phyloP scores from a whole-genome alignment of 1,140 invertebrate species.

The Cotesia typhae region DNA sequence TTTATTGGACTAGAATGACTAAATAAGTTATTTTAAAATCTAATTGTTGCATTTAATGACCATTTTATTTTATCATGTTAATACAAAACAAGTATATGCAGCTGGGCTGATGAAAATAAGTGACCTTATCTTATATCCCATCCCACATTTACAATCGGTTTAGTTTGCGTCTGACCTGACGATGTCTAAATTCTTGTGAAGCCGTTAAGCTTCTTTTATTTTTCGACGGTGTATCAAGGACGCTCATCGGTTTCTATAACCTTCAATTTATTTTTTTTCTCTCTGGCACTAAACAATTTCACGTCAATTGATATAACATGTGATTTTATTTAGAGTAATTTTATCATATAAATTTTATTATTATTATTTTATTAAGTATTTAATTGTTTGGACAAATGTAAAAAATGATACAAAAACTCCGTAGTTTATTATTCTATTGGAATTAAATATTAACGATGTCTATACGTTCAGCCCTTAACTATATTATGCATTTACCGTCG shows the following conservation, averaged over 20 bases:
- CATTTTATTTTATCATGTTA: not conserved
- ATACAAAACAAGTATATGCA: not conserved
- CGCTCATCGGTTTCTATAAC: slow-evolving; percentile 2
- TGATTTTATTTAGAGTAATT: too few species aligned
- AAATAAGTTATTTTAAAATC: not conserved
- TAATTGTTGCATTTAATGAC: not conserved
- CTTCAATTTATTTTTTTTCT: not conserved
- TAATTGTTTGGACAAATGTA: too few species aligned
- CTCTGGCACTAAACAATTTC: too few species aligned
- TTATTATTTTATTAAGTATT: too few species aligned
- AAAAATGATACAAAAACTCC: too few species aligned
- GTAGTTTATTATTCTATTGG: too few species aligned
- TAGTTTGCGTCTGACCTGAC: slow-evolving; percentile 22
- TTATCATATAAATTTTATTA: too few species aligned
- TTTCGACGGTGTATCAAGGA: slow-evolving; percentile 33
- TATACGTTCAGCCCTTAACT: too few species aligned
- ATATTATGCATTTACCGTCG: too few species aligned
- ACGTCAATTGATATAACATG: too few species aligned
- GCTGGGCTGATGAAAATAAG: slow-evolving; percentile 27
- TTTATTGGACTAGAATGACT: not conserved
- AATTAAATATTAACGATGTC: too few species aligned
- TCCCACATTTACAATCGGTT: slow-evolving; percentile 31
- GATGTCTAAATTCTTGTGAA: slow-evolving; percentile 38
- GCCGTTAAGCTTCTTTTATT: slow-evolving; percentile 36
- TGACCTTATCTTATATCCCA: slow-evolving; percentile 36